phyloP scores from a whole-genome alignment of 1,140 invertebrate genomes.

The Zaprionus davidi region DNA sequence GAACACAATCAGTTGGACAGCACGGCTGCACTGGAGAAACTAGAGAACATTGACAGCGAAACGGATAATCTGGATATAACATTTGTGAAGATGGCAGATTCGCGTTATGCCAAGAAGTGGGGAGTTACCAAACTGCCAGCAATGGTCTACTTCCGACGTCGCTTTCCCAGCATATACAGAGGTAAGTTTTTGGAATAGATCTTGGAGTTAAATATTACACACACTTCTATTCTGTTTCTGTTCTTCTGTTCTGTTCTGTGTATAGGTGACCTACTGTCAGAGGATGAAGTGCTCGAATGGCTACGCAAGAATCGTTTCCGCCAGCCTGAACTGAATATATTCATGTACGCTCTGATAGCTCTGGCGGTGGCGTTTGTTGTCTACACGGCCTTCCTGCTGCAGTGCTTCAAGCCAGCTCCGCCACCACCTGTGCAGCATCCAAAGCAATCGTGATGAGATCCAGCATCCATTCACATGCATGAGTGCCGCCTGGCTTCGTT shows the following conservation, averaged over 20 bases:
- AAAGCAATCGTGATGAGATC: constrained; percentile 76
- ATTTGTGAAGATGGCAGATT: constrained; percentile 97
- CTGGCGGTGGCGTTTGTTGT: constrained; percentile 93
- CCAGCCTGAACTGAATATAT: constrained; percentile 96
- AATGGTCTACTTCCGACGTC: constrained; percentile 96
- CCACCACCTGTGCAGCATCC: constrained; percentile 84
- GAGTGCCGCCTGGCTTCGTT: neutral
- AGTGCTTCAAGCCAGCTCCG: constrained; percentile 91
- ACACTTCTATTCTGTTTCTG: no score
- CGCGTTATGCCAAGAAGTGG: constrained; percentile 96
- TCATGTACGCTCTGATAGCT: constrained; percentile 96
- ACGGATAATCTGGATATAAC: constrained; percentile 97
- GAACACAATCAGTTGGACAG: constrained; percentile 92
- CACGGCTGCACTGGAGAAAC: constrained; percentile 90
- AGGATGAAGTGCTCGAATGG: constrained; percentile 96
- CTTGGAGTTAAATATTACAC: neutral
- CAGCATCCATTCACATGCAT: neutral
- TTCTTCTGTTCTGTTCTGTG: neutral
- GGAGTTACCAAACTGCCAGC: constrained; percentile 96
- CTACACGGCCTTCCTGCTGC: constrained; percentile 95
- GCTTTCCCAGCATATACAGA: constrained; percentile 97
- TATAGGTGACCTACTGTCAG: constrained; percentile 91
- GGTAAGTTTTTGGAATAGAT: constrained; percentile 85
- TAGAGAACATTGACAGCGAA: constrained; percentile 96
- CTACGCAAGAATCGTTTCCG: constrained; percentile 96